Percentiles rank a stretch among this genome's conserved stretches.
These are phyloP conservation scores for Sipha flava DNA, from an alignment of 1,140 invertebrate species.

Conservation along the genomic window DNA sequence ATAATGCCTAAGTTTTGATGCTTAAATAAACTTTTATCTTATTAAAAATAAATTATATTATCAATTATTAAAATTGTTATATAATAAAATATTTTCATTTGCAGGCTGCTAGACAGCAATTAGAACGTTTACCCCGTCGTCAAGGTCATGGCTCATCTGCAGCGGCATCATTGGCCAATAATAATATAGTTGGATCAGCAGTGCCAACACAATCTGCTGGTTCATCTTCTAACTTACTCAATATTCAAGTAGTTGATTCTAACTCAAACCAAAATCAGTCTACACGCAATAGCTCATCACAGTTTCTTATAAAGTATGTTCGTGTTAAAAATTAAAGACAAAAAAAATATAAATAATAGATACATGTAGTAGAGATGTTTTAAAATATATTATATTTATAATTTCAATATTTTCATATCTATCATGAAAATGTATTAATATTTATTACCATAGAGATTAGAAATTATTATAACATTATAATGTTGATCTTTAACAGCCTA, in stretches of 20 bases:
- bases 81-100: neutral
- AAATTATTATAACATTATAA: too few relatives aligned
- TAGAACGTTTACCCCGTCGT: constrained; percentile 75
- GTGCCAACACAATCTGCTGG: neutral
- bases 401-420: too few relatives aligned
- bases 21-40: neutral
- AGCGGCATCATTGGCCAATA: constrained; percentile 32
- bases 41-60: neutral
- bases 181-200: constrained; percentile 22
- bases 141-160: constrained; percentile 50
- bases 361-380: too few relatives aligned
- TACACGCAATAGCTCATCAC: constrained; percentile 20
- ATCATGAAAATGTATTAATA: too few relatives aligned
- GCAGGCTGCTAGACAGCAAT: constrained; percentile 69
- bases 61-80: neutral
- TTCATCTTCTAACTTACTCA: constrained; percentile 13
- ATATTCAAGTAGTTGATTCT: constrained; percentile 20
- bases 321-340: neutral
- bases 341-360: neutral
- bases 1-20: neutral
- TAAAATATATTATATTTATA: too few relatives aligned
- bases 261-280: constrained; percentile 22
- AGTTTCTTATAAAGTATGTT: constrained; percentile 23
- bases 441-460: too few relatives aligned
- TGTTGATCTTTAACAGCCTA: too few relatives aligned